phyloP scores from a whole-genome alignment of 2,113 vertebrate species.

The Tetrax tetrax region DNA sequence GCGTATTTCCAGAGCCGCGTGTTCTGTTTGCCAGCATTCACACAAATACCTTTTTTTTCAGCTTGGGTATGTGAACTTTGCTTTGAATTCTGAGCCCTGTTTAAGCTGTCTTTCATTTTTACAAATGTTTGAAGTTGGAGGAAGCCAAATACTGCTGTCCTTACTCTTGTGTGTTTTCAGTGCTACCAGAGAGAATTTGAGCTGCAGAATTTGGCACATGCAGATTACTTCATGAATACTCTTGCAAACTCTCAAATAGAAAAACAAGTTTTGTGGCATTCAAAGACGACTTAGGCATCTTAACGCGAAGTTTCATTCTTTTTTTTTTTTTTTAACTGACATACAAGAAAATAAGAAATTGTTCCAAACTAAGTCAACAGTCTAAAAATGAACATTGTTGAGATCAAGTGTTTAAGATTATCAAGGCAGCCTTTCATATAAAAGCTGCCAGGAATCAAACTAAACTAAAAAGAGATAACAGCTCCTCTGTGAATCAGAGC shows the following conservation, averaged over 20 bases:
- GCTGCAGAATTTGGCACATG: background rate
- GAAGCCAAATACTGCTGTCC: background rate
- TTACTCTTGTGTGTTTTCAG: background rate
- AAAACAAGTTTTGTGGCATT: slow-evolving; percentile 15
- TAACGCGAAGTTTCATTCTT: background rate
- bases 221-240: background rate
- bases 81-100: slow-evolving; percentile 16
- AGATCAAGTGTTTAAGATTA: slow-evolving; percentile 54
- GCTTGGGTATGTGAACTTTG: background rate
- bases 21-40: background rate
- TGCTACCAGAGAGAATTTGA: background rate
- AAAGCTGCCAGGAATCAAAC: slow-evolving; percentile 49
- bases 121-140: background rate
- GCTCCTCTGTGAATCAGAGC: slow-evolving; percentile 43
- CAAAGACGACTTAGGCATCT: background rate
- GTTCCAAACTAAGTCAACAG: slow-evolving; percentile 24
- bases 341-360: background rate
- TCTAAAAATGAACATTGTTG: slow-evolving; percentile 28
- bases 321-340: background rate
- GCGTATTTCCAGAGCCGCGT: fast-evolving
- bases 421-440: slow-evolving; percentile 34
- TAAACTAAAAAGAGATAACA: slow-evolving; percentile 49
- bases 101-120: background rate
- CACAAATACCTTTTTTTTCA: background rate
- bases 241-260: background rate